These are phyloP conservation scores for Rhinogobio ventralis DNA, from an alignment of 2,797 vertebrate genomes.

Conservation along the genomic window DNA sequence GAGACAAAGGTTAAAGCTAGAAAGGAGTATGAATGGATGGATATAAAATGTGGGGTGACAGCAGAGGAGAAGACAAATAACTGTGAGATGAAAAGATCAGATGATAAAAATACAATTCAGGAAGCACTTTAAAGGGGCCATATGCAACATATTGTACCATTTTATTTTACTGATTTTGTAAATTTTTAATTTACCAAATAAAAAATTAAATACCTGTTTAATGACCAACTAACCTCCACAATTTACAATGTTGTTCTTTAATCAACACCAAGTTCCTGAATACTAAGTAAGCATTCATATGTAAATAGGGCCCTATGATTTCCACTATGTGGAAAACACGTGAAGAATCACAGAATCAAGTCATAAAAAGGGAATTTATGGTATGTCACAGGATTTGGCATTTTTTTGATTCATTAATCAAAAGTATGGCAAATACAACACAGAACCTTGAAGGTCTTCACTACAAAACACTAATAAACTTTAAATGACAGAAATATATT, in stretches of 20 bases:
- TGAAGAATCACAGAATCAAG: background rate
- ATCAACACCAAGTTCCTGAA: background rate
- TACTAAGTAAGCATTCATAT: background rate
- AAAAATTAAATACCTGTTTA: background rate
- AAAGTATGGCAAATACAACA: background rate
- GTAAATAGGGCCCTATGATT: background rate
- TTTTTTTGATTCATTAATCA: background rate
- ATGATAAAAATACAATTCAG: background rate
- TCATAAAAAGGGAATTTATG: background rate
- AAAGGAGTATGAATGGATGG: background rate
- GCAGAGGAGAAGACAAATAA: background rate
- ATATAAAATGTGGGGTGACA: background rate
- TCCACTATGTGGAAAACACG: background rate
- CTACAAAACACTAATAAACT: background rate
- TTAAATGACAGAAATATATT: background rate
- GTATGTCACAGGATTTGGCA: background rate
- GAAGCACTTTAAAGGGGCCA: slow-evolving; percentile 16
- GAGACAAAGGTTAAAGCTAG: background rate
- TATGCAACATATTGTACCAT: background rate
- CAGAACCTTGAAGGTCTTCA: background rate
- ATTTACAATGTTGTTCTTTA: background rate
- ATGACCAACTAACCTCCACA: background rate
- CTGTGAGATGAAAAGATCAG: background rate
- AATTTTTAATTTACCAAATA: background rate
- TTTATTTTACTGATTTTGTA: background rate